Evolutionary conservation across 2,888 invertebrate genomes (phyloP).

Genomic region (Drosophila algonquin): DNA sequence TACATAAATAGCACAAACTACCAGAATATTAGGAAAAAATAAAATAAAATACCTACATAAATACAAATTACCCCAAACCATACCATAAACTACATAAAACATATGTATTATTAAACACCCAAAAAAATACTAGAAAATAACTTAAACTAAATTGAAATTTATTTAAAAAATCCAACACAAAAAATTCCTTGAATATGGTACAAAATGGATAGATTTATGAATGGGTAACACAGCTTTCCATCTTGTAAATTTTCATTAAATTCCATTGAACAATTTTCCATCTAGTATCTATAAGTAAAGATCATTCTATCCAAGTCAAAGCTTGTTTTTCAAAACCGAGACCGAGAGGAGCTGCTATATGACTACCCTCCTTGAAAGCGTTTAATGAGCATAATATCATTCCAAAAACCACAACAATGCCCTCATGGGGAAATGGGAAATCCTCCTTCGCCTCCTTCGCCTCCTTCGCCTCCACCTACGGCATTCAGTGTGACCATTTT

Average conservation of each 20-base stretch:
- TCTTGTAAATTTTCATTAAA: too few relatives aligned
- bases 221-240: not conserved
- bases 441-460: not conserved
- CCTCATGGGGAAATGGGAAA: not conserved
- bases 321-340: too few relatives aligned
- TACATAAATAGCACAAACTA: too few relatives aligned
- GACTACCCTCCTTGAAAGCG: not conserved
- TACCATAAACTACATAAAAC: not conserved
- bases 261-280: too few relatives aligned
- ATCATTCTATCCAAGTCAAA: too few relatives aligned
- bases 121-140: slow-evolving; percentile 1
- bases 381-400: not conserved
- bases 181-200: not conserved
- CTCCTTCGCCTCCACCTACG: not conserved
- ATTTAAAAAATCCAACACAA: too few relatives aligned
- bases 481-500: slow-evolving; percentile 24
- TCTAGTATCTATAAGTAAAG: too few relatives aligned
- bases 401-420: slow-evolving; percentile 6
- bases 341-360: not conserved
- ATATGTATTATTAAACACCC: too few relatives aligned
- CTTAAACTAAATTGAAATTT: too few relatives aligned
- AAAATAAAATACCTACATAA: too few relatives aligned
- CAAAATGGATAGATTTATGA: not conserved
- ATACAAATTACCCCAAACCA: too few relatives aligned
- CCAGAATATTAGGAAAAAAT: too few relatives aligned